Evolutionary conservation across 2,888 invertebrate species (phyloP).

Genomic region (Agrotis puta): DNA sequence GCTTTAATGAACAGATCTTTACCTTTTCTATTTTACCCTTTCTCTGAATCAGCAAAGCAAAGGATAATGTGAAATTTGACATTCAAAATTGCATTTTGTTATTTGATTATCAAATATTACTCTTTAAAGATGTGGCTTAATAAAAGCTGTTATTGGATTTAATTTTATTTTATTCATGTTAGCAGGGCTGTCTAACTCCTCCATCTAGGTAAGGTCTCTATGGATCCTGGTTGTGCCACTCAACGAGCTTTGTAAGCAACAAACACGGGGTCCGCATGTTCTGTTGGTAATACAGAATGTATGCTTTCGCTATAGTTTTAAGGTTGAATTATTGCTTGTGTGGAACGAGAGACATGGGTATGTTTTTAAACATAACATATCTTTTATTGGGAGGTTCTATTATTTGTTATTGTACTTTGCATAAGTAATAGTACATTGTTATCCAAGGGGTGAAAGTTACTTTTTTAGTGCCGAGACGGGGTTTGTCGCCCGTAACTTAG

Average conservation of each 20-base stretch:
- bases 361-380: constrained; percentile 20
- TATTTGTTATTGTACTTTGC: no score
- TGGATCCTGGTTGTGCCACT: constrained; percentile 1
- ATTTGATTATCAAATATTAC: no score
- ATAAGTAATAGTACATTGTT: no score
- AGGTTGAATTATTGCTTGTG: constrained; percentile 20
- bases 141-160: constrained; percentile 19
- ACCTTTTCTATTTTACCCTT: background rate
- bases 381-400: constrained; percentile 15
- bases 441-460: no score
- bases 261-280: background rate
- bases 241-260: background rate
- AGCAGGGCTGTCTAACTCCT: constrained; percentile 24
- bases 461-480: no score
- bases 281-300: constrained; percentile 15
- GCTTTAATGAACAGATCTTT: background rate
- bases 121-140: background rate
- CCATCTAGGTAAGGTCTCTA: constrained; percentile 22
- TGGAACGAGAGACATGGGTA: constrained; percentile 28
- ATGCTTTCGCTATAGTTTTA: background rate
- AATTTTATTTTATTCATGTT: constrained; percentile 26
- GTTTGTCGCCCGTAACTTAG: no score
- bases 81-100: background rate
- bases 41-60: background rate
- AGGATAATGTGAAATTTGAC: background rate